A percentile compares a stretch with the other conserved stretches of the same genome.
phyloP scores from a whole-genome alignment of 2,888 invertebrate genomes.

The Pristionchus maxplancki region DNA sequence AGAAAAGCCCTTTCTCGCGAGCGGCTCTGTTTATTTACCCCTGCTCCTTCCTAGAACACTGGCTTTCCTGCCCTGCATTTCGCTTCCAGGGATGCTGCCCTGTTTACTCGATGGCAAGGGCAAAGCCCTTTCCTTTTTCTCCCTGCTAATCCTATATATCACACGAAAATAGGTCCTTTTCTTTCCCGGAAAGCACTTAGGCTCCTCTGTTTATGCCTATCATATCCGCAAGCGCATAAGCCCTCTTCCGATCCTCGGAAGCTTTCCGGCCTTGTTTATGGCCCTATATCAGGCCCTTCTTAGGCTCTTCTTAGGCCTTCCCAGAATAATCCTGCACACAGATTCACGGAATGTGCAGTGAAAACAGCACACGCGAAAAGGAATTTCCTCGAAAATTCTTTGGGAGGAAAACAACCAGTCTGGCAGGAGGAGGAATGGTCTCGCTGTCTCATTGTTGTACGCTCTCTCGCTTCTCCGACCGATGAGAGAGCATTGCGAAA shows the following conservation, averaged over 20 bases:
- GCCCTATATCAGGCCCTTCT: background rate
- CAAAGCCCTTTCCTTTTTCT: too few relatives aligned
- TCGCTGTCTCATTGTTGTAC: background rate
- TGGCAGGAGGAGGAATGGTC: background rate
- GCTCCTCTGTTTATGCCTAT: slow-evolving; percentile 14
- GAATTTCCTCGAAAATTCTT: too few relatives aligned
- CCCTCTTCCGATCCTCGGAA: too few relatives aligned
- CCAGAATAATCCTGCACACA: background rate
- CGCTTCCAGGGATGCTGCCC: background rate
- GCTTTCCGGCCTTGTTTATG: too few relatives aligned
- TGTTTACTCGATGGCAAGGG: background rate
- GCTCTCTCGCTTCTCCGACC: background rate
- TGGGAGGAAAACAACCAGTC: background rate
- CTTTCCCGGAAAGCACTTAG: slow-evolving; percentile 30
- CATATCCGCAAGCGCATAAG: background rate
- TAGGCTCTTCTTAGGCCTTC: background rate
- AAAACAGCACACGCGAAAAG: background rate
- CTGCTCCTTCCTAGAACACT: background rate
- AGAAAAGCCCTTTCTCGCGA: background rate
- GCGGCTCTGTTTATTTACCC: background rate
- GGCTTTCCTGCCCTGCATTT: background rate
- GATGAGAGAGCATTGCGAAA: too few relatives aligned
- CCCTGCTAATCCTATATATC: too few relatives aligned
- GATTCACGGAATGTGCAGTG: background rate
- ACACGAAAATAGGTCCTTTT: too few relatives aligned